These are phyloP conservation scores for Xerus rutilus DNA, from an alignment of 2,797 vertebrate species.

Conservation along the genomic window DNA sequence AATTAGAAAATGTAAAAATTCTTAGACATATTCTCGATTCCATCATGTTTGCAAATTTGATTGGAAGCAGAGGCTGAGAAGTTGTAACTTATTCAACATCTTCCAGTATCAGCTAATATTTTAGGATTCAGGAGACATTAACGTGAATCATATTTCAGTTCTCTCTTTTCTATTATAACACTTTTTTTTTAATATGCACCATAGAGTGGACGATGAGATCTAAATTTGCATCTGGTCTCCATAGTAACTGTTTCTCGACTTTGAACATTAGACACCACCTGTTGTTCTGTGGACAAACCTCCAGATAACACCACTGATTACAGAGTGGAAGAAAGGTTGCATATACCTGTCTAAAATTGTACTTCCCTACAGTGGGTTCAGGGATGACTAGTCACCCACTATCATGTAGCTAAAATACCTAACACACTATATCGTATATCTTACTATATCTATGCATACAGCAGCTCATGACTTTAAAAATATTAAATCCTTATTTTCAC, in stretches of 20 bases:
- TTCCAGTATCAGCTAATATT: constrained; percentile 64
- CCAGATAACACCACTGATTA: constrained; percentile 48
- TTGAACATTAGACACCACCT: constrained; percentile 74
- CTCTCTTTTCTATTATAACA: constrained; percentile 55
- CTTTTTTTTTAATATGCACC: constrained; percentile 58
- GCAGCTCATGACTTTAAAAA: constrained; percentile 65
- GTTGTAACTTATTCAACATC: constrained; percentile 58
- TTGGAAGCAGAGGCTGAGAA: constrained; percentile 57
- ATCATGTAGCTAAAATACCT: constrained; percentile 46
- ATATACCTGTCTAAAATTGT: not conserved
- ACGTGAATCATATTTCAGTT: constrained; percentile 70
- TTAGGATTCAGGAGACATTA: constrained; percentile 63
- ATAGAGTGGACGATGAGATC: constrained; percentile 63
- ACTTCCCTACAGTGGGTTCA: not conserved
- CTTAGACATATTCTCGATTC: constrained; percentile 35
- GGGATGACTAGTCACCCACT: not conserved
- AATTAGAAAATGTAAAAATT: constrained; percentile 24
- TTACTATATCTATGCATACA: not conserved
- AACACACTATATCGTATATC: not conserved
- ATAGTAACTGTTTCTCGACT: constrained; percentile 76
- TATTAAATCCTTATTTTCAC: constrained; percentile 48
- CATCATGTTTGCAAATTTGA: constrained; percentile 49
- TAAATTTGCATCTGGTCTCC: constrained; percentile 83
- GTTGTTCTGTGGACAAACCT: constrained; percentile 77
- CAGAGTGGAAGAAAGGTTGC: not conserved